phyloP scores from a whole-genome alignment of 2,888 invertebrate species.

The Xiphydria camelus region DNA sequence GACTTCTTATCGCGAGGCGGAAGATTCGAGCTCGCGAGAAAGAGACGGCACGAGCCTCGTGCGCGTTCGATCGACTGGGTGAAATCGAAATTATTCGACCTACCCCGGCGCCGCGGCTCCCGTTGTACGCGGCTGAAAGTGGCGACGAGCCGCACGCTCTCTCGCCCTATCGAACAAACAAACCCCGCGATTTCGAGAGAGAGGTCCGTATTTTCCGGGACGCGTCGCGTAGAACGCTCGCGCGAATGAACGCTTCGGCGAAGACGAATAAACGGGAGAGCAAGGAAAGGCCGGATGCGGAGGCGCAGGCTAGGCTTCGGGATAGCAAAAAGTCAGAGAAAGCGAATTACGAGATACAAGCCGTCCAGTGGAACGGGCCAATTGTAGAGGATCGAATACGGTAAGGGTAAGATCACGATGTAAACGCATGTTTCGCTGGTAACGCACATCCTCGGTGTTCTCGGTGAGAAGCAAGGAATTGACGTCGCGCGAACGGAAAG shows the following conservation, averaged over 20 bases:
- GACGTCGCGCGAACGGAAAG: conserved; percentile 31
- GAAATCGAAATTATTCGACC: no score
- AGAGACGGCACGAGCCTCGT: neutral
- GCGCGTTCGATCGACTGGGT: neutral
- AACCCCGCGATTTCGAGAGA: no score
- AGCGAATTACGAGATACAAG: conserved; percentile 11
- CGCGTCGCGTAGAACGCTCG: no score
- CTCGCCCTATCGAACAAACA: neutral
- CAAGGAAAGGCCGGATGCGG: neutral
- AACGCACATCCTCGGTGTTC: neutral
- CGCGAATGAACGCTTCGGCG: neutral
- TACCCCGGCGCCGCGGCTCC: no score
- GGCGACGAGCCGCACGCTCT: no score
- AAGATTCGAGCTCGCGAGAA: no score
- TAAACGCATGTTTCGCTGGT: conserved; percentile 2
- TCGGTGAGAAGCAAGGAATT: conserved; percentile 37
- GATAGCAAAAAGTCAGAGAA: conserved; percentile 20
- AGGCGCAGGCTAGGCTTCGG: neutral
- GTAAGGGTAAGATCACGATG: conserved; percentile 22
- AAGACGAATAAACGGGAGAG: neutral
- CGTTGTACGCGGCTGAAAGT: no score
- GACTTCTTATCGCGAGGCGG: neutral
- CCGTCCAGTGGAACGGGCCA: conserved; percentile 22
- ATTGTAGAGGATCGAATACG: conserved; percentile 35
- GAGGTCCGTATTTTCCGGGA: no score